These are phyloP conservation scores for Melanostigma gelatinosum DNA, from an alignment of 2,113 vertebrate genomes.

Conservation along the genomic window DNA sequence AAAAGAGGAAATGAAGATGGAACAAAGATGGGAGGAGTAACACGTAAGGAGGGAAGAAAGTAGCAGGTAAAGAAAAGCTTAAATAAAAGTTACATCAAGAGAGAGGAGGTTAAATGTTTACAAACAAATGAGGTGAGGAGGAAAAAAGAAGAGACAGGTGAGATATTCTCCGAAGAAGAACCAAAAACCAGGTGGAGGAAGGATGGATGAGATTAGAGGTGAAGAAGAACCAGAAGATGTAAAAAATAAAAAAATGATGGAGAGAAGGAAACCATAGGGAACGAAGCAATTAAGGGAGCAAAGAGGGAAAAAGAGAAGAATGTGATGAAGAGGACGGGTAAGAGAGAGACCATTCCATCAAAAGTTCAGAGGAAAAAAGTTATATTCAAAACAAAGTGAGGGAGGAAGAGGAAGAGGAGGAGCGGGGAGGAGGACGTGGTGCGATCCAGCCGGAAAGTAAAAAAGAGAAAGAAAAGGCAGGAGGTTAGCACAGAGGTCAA, in stretches of 20 bases:
- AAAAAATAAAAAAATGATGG: background rate
- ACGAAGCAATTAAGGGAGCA: background rate
- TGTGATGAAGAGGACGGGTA: background rate
- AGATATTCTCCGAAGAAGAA: background rate
- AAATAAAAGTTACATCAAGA: background rate
- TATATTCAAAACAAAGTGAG: background rate
- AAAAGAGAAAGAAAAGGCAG: slow-evolving; percentile 72
- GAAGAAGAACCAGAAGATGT: too few species aligned
- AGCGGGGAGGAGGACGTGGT: background rate
- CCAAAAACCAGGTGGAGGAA: background rate
- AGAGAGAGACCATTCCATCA: background rate
- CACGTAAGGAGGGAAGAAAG: background rate
- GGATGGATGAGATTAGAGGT: background rate
- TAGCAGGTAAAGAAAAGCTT: background rate
- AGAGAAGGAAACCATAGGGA: background rate
- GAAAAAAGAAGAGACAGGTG: background rate
- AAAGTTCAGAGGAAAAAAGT: background rate
- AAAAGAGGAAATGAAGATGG: background rate
- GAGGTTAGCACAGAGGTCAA: slow-evolving; percentile 70
- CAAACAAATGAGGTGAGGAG: background rate
- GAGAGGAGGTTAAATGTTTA: background rate
- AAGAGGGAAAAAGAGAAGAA: too few species aligned
- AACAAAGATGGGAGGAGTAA: background rate
- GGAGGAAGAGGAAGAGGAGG: background rate
- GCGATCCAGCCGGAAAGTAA: slow-evolving; percentile 65